Conservation (phyloP, 2,888 invertebrate genomes). For the Rhagonycha lutea region DNA sequence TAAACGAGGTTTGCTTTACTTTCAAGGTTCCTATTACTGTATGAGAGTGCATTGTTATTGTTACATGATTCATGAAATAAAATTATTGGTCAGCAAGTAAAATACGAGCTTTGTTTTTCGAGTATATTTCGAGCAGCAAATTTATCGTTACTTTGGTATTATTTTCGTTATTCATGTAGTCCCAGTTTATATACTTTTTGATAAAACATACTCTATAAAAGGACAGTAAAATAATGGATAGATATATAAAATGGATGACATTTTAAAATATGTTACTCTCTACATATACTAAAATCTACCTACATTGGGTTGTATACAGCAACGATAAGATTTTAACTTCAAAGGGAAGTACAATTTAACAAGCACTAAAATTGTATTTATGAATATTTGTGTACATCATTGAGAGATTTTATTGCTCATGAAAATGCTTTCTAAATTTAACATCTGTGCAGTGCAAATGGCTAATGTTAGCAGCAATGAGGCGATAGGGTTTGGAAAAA, state of each 20-base stretch:
- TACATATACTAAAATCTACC: background rate
- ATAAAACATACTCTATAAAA: constrained; percentile 31
- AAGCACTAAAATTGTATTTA: constrained; percentile 45
- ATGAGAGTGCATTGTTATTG: constrained; percentile 24
- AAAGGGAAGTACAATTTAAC: constrained; percentile 33
- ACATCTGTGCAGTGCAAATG: constrained; percentile 37
- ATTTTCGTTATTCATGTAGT: constrained; percentile 24
- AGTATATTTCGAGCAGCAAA: constrained; percentile 23
- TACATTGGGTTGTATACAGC: background rate
- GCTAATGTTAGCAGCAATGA: constrained; percentile 23
- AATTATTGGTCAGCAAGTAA: constrained; percentile 31
- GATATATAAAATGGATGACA: constrained; percentile 9
- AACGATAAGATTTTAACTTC: constrained; percentile 21
- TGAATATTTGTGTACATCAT: constrained; percentile 47
- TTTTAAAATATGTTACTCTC: constrained; percentile 17
- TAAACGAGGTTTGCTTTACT: constrained; percentile 19
- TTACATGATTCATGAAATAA: constrained; percentile 33
- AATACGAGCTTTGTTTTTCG: constrained; percentile 25
- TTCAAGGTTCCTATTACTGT: constrained; percentile 18
- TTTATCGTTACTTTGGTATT: constrained; percentile 28
- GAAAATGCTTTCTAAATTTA: constrained; percentile 41
- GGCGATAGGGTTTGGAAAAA: background rate
- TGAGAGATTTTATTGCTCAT: constrained; percentile 41
- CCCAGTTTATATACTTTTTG: constrained; percentile 33
- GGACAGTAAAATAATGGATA: constrained; percentile 15